A percentile compares a stretch with the other conserved stretches of the same genome.
Evolutionary conservation across 2,888 invertebrate species (phyloP).

Genomic region (Rugalucina vietnamica): DNA sequence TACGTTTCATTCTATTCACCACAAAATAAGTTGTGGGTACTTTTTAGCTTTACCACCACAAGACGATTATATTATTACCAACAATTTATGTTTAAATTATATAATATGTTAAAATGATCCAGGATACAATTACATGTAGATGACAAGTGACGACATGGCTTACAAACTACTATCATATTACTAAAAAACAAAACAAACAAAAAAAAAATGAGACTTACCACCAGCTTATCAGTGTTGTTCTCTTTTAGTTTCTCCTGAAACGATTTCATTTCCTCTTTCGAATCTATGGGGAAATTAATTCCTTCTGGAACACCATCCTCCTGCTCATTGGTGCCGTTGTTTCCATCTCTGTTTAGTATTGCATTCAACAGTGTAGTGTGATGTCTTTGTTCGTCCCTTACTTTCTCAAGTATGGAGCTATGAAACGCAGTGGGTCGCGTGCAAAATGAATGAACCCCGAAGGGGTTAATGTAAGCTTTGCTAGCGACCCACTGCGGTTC

Average conservation of each 20-base stretch:
- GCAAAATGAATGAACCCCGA: too few relatives aligned
- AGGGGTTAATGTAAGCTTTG: too few relatives aligned
- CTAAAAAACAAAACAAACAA: neutral
- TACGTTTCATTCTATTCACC: too few relatives aligned
- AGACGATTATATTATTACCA: too few relatives aligned
- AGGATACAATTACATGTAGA: too few relatives aligned
- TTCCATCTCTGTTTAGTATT: neutral
- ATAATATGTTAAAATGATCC: too few relatives aligned
- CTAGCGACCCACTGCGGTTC: too few relatives aligned
- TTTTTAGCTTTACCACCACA: too few relatives aligned
- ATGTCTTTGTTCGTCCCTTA: conserved; percentile 8
- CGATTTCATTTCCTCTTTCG: conserved; percentile 15
- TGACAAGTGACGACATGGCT: neutral
- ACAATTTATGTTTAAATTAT: too few relatives aligned
- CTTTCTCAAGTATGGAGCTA: conserved; percentile 4
- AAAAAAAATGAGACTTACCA: conserved; percentile 2
- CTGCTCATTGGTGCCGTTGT: neutral
- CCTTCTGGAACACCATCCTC: neutral
- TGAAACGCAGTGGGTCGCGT: too few relatives aligned
- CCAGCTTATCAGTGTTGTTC: neutral
- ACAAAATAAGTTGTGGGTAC: too few relatives aligned
- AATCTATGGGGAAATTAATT: neutral
- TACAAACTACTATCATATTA: neutral
- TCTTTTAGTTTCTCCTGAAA: conserved; percentile 11
- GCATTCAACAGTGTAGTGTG: neutral